A percentile compares a stretch with the other conserved stretches of the same genome.
phyloP scores from a whole-genome alignment of 2,888 invertebrate genomes.

The Sepioteuthis lessoniana region DNA sequence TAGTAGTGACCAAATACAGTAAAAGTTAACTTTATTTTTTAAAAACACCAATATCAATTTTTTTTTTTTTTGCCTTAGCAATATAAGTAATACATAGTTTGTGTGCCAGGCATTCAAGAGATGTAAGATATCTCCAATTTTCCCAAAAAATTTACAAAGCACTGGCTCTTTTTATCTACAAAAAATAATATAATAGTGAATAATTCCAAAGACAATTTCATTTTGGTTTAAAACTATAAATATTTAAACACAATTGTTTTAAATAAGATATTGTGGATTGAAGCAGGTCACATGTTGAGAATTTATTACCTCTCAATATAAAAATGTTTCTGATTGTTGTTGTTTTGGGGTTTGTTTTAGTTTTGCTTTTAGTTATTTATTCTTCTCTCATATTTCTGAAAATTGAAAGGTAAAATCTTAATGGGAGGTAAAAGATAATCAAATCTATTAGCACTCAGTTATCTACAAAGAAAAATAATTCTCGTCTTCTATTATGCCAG shows the following conservation, averaged over 20 bases:
- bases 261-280: no score
- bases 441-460: not conserved
- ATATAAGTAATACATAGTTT: not conserved
- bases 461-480: no score
- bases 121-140: not conserved
- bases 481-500: no score
- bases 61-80: not conserved
- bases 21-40: not conserved
- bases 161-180: no score
- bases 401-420: not conserved
- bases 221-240: no score
- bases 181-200: no score
- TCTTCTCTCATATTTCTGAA: not conserved
- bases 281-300: no score
- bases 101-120: not conserved
- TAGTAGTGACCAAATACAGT: not conserved
- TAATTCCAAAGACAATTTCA: no score
- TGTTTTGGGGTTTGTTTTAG: no score
- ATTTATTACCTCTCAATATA: not conserved
- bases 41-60: not conserved
- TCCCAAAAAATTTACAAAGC: no score
- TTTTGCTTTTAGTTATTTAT: no score
- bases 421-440: not conserved
- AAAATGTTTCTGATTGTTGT: not conserved
- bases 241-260: no score